Evolutionary conservation across 2,797 vertebrate genomes (phyloP), one percentile per base, ranked within the genome.

Genomic region (Danio aesculapii): DNA sequence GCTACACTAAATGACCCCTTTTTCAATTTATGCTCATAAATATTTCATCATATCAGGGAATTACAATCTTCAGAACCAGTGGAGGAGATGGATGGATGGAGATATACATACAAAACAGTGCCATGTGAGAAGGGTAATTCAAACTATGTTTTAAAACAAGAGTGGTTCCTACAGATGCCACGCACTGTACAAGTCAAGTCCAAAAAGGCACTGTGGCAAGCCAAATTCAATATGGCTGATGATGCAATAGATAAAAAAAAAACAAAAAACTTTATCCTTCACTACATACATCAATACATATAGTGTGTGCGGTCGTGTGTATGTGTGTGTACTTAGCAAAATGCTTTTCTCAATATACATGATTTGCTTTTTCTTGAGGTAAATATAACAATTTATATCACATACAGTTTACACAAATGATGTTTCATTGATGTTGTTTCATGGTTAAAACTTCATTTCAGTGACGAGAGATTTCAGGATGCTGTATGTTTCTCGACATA

Each of bases 1-100:
- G 63, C 69, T 57, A 61, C 46, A 58, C 50, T 57, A 71, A 86
- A 82, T 79, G 49, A 84, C 77, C 63, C 62, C 19, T 77, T 80
- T 82, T 84, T 84, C 69, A 78, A 64, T 84, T 78, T 78, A 77
- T 44, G 14, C 75, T 73, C 74, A 84, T 82, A 81, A 78, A 84
- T 81, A 61, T 55, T 81, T 77, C 49, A 83, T 74, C 57, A 72
- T 77, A 81, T 69, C 13, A 76, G 61, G 59, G 78, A 80, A 80
- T 80, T 80, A 80, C 61, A 73, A 57, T 73, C 69, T 55, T 80
- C 41, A 73, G 14, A 80, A 47, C 78, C 41, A 64, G 57, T 72
- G 59, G 16, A 80, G 47, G 19, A 47, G 69, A 63, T 73, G 50
- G 78, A 73, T 80, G 67, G 44, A 62, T 59, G 76, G 64, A 62